phyloP scores from a whole-genome alignment of 2,113 vertebrate genomes.

The Perca schrenkii region DNA sequence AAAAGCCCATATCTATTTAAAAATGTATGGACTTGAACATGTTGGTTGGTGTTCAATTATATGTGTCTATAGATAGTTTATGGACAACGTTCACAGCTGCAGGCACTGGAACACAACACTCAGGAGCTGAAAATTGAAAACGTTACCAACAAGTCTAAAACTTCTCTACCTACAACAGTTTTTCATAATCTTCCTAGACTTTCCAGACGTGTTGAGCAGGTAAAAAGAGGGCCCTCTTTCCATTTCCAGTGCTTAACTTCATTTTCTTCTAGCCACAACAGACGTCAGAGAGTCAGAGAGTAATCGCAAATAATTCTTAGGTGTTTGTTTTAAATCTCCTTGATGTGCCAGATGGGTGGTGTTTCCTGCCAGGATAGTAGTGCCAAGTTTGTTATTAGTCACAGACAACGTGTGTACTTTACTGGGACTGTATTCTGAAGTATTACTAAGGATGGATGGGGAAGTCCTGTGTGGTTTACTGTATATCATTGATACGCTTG shows the following conservation, averaged over 20 bases:
- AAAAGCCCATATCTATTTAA: background rate
- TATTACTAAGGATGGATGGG: background rate
- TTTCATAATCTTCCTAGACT: background rate
- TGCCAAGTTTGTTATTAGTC: constrained; percentile 26
- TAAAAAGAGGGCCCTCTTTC: constrained; percentile 27
- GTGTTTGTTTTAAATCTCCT: constrained; percentile 72
- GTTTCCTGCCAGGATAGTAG: constrained; percentile 36
- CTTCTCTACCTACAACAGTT: background rate
- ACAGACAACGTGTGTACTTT: constrained; percentile 12
- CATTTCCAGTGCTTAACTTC: constrained; percentile 60
- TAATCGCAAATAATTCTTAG: constrained; percentile 63
- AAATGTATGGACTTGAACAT: constrained; percentile 5
- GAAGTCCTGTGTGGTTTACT: background rate
- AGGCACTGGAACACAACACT: background rate
- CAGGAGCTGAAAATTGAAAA: background rate
- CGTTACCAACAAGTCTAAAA: background rate
- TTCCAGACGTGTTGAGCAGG: background rate
- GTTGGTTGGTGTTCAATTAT: background rate
- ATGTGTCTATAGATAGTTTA: background rate
- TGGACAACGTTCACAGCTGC: background rate
- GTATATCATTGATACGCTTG: background rate
- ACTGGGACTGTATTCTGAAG: background rate
- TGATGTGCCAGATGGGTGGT: constrained; percentile 53
- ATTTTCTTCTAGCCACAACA: constrained; percentile 51
- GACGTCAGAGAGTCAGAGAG: constrained; percentile 38